A percentile compares a stretch with the other conserved stretches of the same genome.
phyloP scores from a whole-genome alignment of 2,888 invertebrate genomes.

The Agriopis marginaria region DNA sequence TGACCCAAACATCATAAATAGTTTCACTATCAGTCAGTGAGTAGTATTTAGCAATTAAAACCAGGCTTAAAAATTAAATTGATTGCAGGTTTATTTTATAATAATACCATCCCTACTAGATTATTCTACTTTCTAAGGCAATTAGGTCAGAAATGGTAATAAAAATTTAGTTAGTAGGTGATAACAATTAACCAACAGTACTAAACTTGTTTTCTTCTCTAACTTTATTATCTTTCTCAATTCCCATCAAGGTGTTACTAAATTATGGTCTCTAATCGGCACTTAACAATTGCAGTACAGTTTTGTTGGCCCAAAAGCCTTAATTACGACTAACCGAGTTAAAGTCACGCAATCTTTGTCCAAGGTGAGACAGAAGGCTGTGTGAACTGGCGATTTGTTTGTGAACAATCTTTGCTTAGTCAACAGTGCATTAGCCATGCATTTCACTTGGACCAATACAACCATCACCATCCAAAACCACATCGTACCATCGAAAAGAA shows the following conservation, averaged over 20 bases:
- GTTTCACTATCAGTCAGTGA: background rate
- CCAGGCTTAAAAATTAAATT: background rate
- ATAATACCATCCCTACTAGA: too few relatives aligned
- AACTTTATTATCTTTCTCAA: slow-evolving; percentile 27
- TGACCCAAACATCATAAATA: background rate
- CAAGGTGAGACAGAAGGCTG: slow-evolving; percentile 68
- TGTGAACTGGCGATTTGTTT: slow-evolving; percentile 63
- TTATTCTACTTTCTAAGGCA: background rate
- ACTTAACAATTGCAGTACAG: slow-evolving; percentile 47
- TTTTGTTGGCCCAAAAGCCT: slow-evolving; percentile 63
- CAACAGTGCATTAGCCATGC: slow-evolving; percentile 15
- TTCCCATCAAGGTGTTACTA: slow-evolving; percentile 42
- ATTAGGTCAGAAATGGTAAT: background rate
- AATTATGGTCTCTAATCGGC: slow-evolving; percentile 44
- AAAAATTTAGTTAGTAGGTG: slow-evolving; percentile 14
- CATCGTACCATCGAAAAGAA: background rate
- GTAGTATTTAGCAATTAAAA: background rate
- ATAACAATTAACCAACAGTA: slow-evolving; percentile 12
- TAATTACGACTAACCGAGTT: slow-evolving; percentile 64
- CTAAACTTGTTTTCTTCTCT: slow-evolving; percentile 14
- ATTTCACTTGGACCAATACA: slow-evolving; percentile 20
- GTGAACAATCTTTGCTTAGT: slow-evolving; percentile 29
- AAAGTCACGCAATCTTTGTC: slow-evolving; percentile 64
- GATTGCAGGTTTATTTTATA: background rate
- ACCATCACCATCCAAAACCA: too few relatives aligned